Base-by-base conservation (phyloP, 2,888 invertebrate species). In the Theristus sp. region DNA sequence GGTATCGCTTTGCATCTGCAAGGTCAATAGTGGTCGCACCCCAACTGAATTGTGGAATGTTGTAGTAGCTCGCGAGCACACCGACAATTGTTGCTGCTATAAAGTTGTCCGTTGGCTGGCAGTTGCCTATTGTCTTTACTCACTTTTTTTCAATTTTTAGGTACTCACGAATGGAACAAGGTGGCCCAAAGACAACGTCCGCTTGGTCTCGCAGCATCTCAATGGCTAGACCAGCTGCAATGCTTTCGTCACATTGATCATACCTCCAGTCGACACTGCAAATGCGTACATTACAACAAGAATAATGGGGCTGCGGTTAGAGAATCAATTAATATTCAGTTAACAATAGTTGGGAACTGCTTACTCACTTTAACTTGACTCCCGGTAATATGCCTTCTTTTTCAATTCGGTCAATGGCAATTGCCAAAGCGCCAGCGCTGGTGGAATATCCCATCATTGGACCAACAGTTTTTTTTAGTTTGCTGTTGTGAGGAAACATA, bases 31-130 rank as follows among this genome's bases (percentile, higher is more conserved):
- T 64, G n/a, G 66, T 63, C 55, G 65, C 60, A 26, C 66, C 68
- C 67, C 67, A 68, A 31, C 63, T 62, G 31, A 67, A 60, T 30
- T 63, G 28, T 13, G 68, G 67, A 17, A 65, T 30, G 55, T 67
- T 62, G 62, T 66, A 68, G 59, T 62, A 66, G 2, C 62, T 64
- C 22, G 64, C 62, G n/a, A 68, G 24, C 17, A 64, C 61, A 24
- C 63, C 66, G 25, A 63, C 65, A 1, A 63, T 61, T 3, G 63
- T 24, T 0, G 68, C 65, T 2, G 68, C 67, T 67, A 58, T 52
- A 64, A 63, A 20, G 17, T 38, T 38, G 17, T n/a, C n/a, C n/a
- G n/a, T n/a, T n/a, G n/a, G n/a, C 38, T 6, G 38, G 38, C 6
- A 6, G 38, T 38, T 38, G 38, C 38, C 38, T 38, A 38, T 13